Conservation (phyloP, 2,797 vertebrate species). For the Myoxocephalus aenaeus region DNA sequence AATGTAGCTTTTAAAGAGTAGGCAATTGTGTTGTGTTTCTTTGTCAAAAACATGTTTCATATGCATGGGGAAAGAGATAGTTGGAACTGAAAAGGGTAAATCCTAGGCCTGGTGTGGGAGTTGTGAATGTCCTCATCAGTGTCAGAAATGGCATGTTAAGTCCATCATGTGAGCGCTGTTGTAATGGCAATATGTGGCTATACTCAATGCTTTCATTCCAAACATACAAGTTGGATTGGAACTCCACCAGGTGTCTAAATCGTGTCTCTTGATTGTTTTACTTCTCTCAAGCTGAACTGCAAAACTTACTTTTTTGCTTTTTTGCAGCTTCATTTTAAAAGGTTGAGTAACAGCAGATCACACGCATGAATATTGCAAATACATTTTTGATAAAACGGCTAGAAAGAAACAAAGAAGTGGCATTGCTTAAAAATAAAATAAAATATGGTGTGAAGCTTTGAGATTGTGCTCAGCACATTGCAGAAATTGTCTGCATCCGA, state of each 20-base stretch:
- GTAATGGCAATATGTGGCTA: not conserved
- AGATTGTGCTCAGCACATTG: constrained; percentile 1
- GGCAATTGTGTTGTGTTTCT: not conserved
- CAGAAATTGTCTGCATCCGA: not conserved
- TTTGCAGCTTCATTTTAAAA: not conserved
- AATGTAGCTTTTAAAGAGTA: not conserved
- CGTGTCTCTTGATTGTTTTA: not conserved
- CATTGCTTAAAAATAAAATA: not conserved
- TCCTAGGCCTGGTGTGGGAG: not conserved
- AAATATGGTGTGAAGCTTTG: not conserved
- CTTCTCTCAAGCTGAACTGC: not conserved
- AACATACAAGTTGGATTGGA: not conserved
- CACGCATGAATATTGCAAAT: not conserved
- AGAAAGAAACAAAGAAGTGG: not conserved
- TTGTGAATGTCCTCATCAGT: not conserved
- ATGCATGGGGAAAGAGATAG: not conserved
- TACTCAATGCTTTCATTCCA: not conserved
- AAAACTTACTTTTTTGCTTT: not conserved
- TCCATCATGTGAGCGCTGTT: not conserved
- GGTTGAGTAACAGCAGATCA: not conserved
- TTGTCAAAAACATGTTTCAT: not conserved
- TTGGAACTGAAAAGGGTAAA: not conserved
- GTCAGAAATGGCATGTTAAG: not conserved
- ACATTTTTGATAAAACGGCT: not conserved
- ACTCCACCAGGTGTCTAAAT: not conserved